Base-by-base conservation (phyloP, 2,888 invertebrate species). In the Cinara cedri region DNA sequence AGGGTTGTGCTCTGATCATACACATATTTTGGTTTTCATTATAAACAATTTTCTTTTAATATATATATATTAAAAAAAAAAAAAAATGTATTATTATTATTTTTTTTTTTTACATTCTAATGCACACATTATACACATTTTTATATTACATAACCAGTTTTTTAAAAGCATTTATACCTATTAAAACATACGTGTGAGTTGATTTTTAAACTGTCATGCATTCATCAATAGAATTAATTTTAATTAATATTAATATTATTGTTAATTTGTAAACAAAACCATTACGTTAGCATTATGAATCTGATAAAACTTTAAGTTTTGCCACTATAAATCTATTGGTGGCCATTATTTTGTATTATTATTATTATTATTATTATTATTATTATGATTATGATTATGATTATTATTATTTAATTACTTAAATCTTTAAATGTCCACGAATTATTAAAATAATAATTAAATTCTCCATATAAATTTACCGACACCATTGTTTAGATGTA, bases 291-390 rank as follows among this genome's bases (percentile, higher is more conserved):
- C 62, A 51, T 74, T 74, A 74, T 74, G 74, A 74, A 74, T 74
- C 74, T 74, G 74, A 74, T 74, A 74, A 74, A 74, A 74, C 74
- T 51, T 51, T 74, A 72, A 74, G 74, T 74, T 74, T 74, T 74
- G 63, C 63, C 63, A 74, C 51, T 63, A 74, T 74, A 42, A 49
- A 44, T 46, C 19, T 63, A 51, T 51, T 63, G 51, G 63, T 74
- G 63, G 74, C 51, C 74, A 74, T 74, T 74, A 63, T 74, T 74
- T 74, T 51, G 34, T 74, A 74, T 46, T 34, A 34, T 60, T 63
- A 34, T 26, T 60, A 60, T 60, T 60, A 62, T 42, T 34, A 62
- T 62, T 54, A 70, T 68, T 68, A 68, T 63, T 44, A 63, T 70
- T 70, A 68, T 54, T 68, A 68, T 68, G 51, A 68, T 54, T 68